phyloP scores from a whole-genome alignment of 2,797 vertebrate genomes.

The Heliangelus exortis region DNA sequence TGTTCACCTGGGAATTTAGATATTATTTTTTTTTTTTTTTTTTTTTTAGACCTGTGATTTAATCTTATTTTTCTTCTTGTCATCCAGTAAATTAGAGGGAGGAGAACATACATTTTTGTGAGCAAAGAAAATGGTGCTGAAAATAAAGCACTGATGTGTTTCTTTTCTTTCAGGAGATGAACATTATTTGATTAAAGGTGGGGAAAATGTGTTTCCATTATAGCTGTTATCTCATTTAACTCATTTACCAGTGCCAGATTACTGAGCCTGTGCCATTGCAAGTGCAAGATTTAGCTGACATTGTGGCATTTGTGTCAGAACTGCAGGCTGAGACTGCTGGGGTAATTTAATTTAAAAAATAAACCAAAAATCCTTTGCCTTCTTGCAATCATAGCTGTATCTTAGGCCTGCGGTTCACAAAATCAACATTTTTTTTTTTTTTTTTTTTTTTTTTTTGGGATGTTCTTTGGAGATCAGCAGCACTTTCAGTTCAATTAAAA shows the following conservation, averaged over 20 bases:
- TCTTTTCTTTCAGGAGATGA: not conserved
- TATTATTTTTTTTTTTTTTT: too few relatives aligned
- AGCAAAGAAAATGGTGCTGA: not conserved
- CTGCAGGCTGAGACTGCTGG: not conserved
- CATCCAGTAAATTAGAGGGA: not conserved
- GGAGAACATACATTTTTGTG: not conserved
- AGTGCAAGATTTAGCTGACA: not conserved
- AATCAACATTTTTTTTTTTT: not conserved
- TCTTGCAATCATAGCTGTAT: not conserved
- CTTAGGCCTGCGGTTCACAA: not conserved
- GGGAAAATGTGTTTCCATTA: not conserved
- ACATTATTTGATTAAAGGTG: not conserved
- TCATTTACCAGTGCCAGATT: not conserved
- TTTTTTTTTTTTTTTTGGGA: not conserved
- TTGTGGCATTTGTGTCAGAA: not conserved
- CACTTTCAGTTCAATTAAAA: not conserved
- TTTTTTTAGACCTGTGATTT: too few relatives aligned
- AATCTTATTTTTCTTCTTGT: not conserved
- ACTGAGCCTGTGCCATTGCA: not conserved
- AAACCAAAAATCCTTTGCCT: not conserved
- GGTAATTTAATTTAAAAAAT: not conserved
- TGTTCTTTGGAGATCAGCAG: not conserved
- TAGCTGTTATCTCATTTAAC: not conserved
- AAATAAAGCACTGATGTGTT: not conserved
- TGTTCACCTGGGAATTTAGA: not conserved